These are phyloP conservation scores for Lacerta bilineata DNA, from an alignment of 2,797 vertebrate genomes.

Conservation along the genomic window DNA sequence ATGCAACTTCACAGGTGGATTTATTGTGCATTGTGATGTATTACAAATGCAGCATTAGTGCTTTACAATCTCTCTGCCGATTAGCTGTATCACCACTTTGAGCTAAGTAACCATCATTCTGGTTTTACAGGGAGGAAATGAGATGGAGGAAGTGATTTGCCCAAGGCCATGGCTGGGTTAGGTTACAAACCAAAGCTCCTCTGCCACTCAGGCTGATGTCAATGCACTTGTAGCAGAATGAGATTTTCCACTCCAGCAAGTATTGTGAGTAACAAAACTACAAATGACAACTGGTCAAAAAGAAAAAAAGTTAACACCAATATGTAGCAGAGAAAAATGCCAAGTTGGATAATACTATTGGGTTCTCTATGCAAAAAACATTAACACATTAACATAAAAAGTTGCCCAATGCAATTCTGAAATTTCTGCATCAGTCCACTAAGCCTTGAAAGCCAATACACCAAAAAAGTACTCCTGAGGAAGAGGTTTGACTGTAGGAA, in stretches of 20 bases:
- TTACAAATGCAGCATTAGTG: not conserved
- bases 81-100: not conserved
- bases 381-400: no score
- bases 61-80: not conserved
- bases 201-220: not conserved
- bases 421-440: no score
- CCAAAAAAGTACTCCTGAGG: no score
- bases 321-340: not conserved
- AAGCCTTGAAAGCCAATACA: no score
- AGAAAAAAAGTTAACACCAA: not conserved
- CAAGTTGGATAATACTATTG: not conserved
- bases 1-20: not conserved
- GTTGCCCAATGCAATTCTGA: no score
- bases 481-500: not conserved
- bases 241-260: conserved; percentile 9
- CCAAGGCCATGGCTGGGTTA: not conserved
- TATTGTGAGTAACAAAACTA: not conserved
- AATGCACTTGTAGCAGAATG: not conserved
- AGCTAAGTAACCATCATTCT: not conserved
- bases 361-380: not conserved
- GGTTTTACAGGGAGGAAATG: not conserved
- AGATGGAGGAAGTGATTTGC: not conserved
- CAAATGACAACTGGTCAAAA: not conserved
- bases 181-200: not conserved
- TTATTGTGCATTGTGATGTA: not conserved